phyloP scores from a whole-genome alignment of 92 coral and sea anemone genomes.

The Epizoanthus illoricatus region DNA sequence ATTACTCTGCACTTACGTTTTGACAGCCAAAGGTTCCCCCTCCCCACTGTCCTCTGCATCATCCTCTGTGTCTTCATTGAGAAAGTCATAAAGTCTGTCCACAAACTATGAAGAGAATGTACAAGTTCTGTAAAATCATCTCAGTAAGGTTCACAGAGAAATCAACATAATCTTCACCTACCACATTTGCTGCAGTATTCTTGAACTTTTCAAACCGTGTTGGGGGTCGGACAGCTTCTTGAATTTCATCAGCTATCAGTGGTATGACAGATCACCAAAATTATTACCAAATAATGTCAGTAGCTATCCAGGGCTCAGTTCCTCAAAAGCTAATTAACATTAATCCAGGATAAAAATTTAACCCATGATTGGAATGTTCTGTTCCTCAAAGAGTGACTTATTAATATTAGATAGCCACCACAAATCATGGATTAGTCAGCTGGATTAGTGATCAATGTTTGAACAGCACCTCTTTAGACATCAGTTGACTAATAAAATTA shows the following conservation, averaged over 20 bases:
- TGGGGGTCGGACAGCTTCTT: constrained; percentile 30
- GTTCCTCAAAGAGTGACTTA: no score
- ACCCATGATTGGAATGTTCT: no score
- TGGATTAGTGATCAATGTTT: no score
- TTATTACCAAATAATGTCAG: not conserved
- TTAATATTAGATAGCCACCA: no score
- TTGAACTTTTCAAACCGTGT: constrained; percentile 54
- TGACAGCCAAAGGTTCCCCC: constrained; percentile 84
- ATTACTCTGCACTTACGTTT: constrained; percentile 58
- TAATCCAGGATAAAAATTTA: no score
- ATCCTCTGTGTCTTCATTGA: constrained; percentile 79
- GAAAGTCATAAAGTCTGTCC: constrained; percentile 87
- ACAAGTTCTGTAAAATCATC: not conserved
- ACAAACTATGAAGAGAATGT: constrained; percentile 46
- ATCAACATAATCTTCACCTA: constrained; percentile 7
- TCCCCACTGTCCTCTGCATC: constrained; percentile 55
- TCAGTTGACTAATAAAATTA: no score
- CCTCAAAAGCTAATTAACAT: no score
- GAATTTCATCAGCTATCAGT: constrained; percentile 13
- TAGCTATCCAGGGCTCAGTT: not conserved
- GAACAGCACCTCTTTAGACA: no score
- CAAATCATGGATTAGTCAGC: no score
- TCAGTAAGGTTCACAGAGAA: not conserved
- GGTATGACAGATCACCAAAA: not conserved
- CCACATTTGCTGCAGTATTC: constrained; percentile 36